Percentiles rank a stretch among this genome's conserved stretches.
Evolutionary conservation across 1,140 invertebrate species (phyloP).

Genomic region (Drosophila mayri): DNA sequence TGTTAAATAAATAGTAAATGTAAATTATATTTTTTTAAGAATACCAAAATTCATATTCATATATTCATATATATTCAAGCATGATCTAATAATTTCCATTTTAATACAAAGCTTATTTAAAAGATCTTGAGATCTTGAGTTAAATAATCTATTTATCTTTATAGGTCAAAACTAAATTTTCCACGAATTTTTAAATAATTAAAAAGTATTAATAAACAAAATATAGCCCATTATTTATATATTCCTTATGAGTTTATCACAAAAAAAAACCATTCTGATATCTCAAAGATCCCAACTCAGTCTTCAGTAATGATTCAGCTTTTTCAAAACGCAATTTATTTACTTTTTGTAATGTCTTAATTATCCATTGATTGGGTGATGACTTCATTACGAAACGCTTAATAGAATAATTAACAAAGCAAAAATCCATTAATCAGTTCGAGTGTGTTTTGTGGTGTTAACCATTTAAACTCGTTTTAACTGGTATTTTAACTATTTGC

Average conservation of each 20-base stretch:
- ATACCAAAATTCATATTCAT: too few species aligned
- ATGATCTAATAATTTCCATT: background rate
- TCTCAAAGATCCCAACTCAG: background rate
- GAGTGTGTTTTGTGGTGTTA: background rate
- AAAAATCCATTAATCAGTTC: slow-evolving; percentile 23
- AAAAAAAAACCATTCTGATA: too few species aligned
- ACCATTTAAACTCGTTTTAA: slow-evolving; percentile 17
- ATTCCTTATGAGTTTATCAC: background rate
- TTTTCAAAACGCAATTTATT: slow-evolving; percentile 7
- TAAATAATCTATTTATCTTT: too few species aligned
- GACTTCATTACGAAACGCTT: slow-evolving; percentile 44
- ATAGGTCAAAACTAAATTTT: background rate
- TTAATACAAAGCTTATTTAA: background rate
- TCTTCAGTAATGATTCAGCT: slow-evolving; percentile 13
- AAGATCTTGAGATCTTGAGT: background rate
- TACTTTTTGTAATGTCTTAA: slow-evolving; percentile 19
- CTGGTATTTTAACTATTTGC: background rate
- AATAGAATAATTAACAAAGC: slow-evolving; percentile 31
- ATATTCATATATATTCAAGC: background rate
- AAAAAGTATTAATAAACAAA: background rate
- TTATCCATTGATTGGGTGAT: slow-evolving; percentile 32
- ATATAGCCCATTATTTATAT: background rate
- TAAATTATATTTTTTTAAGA: too few species aligned
- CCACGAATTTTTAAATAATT: too few species aligned
- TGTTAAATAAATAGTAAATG: background rate